A percentile compares a stretch with the other conserved stretches of the same genome.
Evolutionary conservation across 2,113 vertebrate genomes (phyloP).

Genomic region (Chamaetylas fuelleborni): DNA sequence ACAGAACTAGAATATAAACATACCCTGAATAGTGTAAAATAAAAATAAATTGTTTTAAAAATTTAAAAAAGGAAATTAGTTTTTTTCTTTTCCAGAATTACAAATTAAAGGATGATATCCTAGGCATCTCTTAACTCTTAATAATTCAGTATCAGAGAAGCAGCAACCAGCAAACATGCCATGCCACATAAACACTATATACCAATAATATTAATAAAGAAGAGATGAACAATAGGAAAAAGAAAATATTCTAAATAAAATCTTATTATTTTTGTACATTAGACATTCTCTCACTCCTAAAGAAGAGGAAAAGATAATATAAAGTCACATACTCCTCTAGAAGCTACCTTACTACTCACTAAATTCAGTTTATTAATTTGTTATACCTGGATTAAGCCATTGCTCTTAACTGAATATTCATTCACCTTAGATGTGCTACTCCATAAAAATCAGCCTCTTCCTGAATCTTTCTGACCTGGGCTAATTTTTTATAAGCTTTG

Average conservation of each 20-base stretch:
- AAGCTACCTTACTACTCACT: background rate
- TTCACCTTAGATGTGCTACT: background rate
- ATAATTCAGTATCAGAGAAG: background rate
- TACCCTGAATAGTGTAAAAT: background rate
- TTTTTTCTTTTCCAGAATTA: background rate
- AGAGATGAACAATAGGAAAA: background rate
- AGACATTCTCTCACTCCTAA: background rate
- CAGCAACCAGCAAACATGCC: background rate
- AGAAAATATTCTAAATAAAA: background rate
- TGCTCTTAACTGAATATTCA: background rate
- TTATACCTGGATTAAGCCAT: background rate
- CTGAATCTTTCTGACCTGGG: background rate
- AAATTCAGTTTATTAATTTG: background rate
- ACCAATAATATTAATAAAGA: background rate
- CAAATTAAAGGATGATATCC: background rate
- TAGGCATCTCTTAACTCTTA: background rate
- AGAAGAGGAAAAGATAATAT: background rate
- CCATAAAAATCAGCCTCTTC: background rate
- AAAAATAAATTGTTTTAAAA: background rate
- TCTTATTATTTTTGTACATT: background rate
- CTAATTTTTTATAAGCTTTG: background rate
- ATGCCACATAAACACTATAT: background rate
- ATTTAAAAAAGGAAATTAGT: background rate
- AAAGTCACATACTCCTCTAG: background rate
- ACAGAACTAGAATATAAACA: background rate